Evolutionary conservation across 2,888 invertebrate species (phyloP).

Genomic region (Spicauda simplicius): DNA sequence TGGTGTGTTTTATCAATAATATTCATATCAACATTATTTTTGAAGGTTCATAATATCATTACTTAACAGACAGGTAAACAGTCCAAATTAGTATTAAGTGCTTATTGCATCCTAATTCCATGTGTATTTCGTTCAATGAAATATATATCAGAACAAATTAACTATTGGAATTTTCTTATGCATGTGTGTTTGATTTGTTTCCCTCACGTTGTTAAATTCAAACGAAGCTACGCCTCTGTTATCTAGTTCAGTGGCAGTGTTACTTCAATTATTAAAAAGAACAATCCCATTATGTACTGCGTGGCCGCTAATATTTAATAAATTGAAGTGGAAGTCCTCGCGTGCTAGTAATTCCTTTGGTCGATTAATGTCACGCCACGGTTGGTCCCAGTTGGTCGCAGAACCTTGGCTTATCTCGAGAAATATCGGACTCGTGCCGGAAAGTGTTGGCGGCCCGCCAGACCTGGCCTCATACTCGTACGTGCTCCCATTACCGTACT

Average conservation of each 20-base stretch:
- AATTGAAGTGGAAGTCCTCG: conserved; percentile 46
- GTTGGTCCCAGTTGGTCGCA: conserved; percentile 48
- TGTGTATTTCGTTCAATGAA: too few relatives aligned
- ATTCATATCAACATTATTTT: conserved; percentile 47
- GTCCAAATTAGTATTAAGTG: too few relatives aligned
- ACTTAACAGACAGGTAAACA: neutral
- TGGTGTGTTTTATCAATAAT: conserved; percentile 40
- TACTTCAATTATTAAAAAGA: neutral
- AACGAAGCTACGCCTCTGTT: too few relatives aligned
- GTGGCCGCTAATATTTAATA: neutral
- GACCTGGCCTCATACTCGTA: conserved; percentile 43
- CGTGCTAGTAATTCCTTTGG: conserved; percentile 57
- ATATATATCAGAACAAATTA: too few relatives aligned
- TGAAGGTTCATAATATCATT: conserved; percentile 43
- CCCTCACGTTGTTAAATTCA: too few relatives aligned
- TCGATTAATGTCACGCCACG: conserved; percentile 57
- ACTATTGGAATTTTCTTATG: too few relatives aligned
- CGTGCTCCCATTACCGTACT: conserved; percentile 46
- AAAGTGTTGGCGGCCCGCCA: conserved; percentile 71
- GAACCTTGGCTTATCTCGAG: conserved; percentile 66
- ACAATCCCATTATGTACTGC: neutral
- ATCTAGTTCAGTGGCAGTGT: too few relatives aligned
- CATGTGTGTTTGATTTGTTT: too few relatives aligned
- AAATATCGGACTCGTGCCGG: conserved; percentile 69
- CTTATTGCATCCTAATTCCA: too few relatives aligned